These are phyloP conservation scores for Drosophila histrio DNA, from an alignment of 2,888 invertebrate genomes.

Conservation along the genomic window DNA sequence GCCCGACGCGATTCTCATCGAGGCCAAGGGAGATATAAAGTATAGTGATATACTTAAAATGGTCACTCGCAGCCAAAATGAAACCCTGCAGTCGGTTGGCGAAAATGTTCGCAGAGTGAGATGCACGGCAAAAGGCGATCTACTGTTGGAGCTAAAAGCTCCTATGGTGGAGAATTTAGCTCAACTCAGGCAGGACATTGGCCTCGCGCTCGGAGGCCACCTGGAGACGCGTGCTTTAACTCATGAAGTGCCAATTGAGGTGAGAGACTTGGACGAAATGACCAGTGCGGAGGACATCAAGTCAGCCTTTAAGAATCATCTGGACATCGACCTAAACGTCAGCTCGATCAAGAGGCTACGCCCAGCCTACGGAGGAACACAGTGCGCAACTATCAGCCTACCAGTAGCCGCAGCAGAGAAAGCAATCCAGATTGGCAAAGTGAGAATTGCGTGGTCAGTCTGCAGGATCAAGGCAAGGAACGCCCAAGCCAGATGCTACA, in stretches of 20 bases:
- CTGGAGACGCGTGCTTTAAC: neutral
- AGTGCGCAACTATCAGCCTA: neutral
- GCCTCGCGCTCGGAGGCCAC: neutral
- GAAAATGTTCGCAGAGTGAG: too few species aligned
- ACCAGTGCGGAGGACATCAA: neutral
- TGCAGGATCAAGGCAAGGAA: neutral
- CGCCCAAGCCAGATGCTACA: neutral
- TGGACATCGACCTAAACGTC: neutral
- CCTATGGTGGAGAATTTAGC: too few species aligned
- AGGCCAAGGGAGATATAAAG: too few species aligned
- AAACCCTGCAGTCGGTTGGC: too few species aligned
- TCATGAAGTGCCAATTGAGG: neutral
- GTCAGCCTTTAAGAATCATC: neutral
- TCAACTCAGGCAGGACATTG: too few species aligned
- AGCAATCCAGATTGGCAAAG: neutral
- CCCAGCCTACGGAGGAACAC: neutral
- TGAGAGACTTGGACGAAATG: neutral
- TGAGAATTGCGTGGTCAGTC: neutral
- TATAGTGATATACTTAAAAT: too few species aligned
- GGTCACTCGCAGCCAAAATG: too few species aligned
- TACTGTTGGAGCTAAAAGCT: too few species aligned
- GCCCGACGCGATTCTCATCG: too few species aligned
- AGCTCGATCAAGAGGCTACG: too few species aligned
- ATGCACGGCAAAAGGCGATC: too few species aligned
- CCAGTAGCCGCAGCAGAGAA: neutral